Evolutionary conservation across 2,797 vertebrate species (phyloP), one percentile per base, ranked within the genome.

Genomic region (Danio kyathit): DNA sequence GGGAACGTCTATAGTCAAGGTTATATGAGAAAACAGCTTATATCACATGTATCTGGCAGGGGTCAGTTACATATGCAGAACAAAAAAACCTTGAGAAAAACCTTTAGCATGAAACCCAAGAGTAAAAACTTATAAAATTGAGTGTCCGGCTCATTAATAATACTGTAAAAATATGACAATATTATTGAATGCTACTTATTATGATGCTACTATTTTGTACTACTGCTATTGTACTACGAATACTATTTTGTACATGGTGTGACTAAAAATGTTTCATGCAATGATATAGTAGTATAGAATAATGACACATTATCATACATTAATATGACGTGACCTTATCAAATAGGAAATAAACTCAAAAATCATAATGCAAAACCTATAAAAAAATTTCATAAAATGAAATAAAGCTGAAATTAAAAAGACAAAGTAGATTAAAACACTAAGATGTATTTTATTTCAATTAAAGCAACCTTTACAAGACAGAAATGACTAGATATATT

Each of bases 21-120:
- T 60, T 59, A 69, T 77, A 77, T 40, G 54, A 59, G 43, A 76
- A 16, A 56, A 29, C 19, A 3, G 40, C 19, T 48, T 49, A 17
- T 78, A 70, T 41, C 76, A 78, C 65, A 66, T 43, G 52, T 43
- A 66, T 52, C 12, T 2, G n/a, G 41, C 57, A 61, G 14, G 41
- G 19, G 38, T 29, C 40, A 46, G 12, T 14, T 46, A 59, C 6
- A 10, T 10, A 44, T 44, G 52, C 41, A 59, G 54, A 3, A 52
- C 1, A 29, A 29, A 29, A 29, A 73, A 59, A 46, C 54, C 16
- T 44, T 0, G n/a, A 43, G 38, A 19, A 13, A 41, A 21, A 5
- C 13, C 5, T 13, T 13, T 52, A 52, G n/a, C 51, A 29, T 52
- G 5, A 38, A 51, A 7, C 6, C 16, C 54, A 41, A 71, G 6